These are phyloP conservation scores for Orientallactaga sibirica DNA, from an alignment of 2,797 vertebrate genomes.

Conservation along the genomic window DNA sequence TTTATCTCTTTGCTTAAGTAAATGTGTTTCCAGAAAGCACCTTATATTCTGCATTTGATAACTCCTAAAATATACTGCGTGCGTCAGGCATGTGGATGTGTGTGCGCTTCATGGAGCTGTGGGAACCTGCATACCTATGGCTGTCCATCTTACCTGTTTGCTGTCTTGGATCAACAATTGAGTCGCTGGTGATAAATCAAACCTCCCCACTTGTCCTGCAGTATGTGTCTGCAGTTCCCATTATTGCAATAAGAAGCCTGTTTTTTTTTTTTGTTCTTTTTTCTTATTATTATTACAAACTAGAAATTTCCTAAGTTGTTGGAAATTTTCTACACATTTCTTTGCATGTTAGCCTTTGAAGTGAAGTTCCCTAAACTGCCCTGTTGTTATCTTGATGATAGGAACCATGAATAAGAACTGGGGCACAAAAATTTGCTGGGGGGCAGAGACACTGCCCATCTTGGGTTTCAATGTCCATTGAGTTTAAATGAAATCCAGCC, in stretches of 20 bases:
- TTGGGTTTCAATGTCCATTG: background rate
- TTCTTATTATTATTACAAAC: slow-evolving; percentile 52
- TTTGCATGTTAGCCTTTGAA: background rate
- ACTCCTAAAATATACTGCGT: background rate
- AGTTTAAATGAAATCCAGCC: background rate
- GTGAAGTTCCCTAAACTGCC: slow-evolving; percentile 24
- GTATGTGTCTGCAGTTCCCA: background rate
- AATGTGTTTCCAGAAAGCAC: background rate
- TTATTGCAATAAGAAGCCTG: background rate
- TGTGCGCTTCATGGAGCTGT: background rate
- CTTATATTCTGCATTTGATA: background rate
- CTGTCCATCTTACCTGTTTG: background rate
- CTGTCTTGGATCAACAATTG: background rate
- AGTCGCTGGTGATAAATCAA: background rate
- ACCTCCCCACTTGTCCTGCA: background rate
- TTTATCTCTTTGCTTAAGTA: background rate
- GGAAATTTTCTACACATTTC: background rate
- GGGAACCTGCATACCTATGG: background rate
- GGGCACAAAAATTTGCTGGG: background rate
- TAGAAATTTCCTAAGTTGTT: slow-evolving; percentile 34
- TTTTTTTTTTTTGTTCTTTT: background rate
- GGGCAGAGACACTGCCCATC: background rate
- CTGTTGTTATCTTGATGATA: background rate
- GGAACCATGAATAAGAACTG: background rate
- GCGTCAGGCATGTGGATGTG: background rate